Base-by-base conservation (phyloP, 2,113 vertebrate genomes). In the Oncorhynchus masou region DNA sequence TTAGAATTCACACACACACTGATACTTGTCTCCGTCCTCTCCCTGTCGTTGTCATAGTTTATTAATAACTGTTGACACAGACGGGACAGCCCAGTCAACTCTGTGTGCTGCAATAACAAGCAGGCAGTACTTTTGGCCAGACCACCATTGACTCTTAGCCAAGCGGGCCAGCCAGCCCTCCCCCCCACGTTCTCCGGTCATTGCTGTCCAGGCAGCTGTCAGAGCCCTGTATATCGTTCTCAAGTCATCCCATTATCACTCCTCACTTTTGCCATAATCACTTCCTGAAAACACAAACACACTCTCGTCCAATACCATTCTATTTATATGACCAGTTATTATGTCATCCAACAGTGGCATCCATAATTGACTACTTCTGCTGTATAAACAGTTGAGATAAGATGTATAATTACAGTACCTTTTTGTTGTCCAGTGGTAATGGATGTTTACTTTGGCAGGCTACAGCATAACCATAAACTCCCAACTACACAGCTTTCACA, bases 251-350 rank as follows among this genome's bases (percentile, higher is more conserved):
- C 29, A 68, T 16, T 20, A 34, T 34, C 19, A 27, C 25, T 67
- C n/a, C 57, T 29, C 22, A 24, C 70, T 60, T 19, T 9, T 62
- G 39, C 64, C 68, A 75, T 60, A 74, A 45, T 13, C 22, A 51
- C 67, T 49, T 81, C 67, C 48, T 70, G 9, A 9, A 29, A 7
- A 70, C 39, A 51, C 19, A 64, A 73, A 34, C 74, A 69, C 64
- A 22, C 54, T 34, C 24, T 34, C 49, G 24, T 59, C 75, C 75
- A 67, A 54, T 48, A 3, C 31, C 12, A 24, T 54, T 25, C 0
- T 74, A 22, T 45, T 20, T 65, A 25, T 73, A 25, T 25, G 9
- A 70, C 7, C 25, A 57, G 49, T 15, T 57, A 31, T 20, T 60
- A 29, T 66, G 57, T 60, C 27, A 54, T 15, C 39, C 9, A 39